Conservation (phyloP, 2,113 vertebrate genomes). For the Alethe castanea region DNA sequence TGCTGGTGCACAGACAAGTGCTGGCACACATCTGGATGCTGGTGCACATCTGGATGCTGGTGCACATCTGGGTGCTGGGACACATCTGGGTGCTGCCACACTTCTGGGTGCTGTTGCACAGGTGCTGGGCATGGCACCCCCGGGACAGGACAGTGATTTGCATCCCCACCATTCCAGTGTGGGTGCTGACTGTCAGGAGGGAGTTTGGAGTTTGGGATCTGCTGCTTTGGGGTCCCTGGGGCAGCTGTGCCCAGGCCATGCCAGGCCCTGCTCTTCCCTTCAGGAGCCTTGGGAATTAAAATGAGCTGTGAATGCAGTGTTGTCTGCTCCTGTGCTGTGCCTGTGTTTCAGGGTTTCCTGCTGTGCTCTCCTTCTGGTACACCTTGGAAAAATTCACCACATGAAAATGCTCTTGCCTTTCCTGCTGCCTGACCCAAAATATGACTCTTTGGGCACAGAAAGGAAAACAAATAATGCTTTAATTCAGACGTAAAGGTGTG, state of each 20-base stretch:
- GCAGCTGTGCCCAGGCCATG: not conserved
- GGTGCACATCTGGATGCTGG: not conserved
- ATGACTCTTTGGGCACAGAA: not conserved
- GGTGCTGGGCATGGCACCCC: not conserved
- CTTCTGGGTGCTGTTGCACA: not conserved
- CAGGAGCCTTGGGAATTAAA: not conserved
- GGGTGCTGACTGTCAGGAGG: rapidly evolving
- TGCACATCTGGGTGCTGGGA: rapidly evolving
- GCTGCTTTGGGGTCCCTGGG: not conserved
- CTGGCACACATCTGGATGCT: rapidly evolving
- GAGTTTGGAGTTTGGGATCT: rapidly evolving
- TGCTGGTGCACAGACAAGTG: too few relatives aligned
- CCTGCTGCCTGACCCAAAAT: not conserved
- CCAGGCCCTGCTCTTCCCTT: not conserved
- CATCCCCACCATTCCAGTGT: rapidly evolving
- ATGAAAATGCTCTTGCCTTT: not conserved
- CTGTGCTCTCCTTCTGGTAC: not conserved
- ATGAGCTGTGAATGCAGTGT: not conserved
- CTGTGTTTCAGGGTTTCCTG: not conserved
- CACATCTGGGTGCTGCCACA: too few relatives aligned
- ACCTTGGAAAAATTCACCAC: not conserved
- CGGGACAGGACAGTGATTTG: rapidly evolving
- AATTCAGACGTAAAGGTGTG: not conserved
- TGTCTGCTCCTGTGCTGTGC: not conserved
- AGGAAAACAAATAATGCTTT: not conserved